phyloP scores from a whole-genome alignment of 1,140 invertebrate genomes.

The Agraylea sexmaculata region DNA sequence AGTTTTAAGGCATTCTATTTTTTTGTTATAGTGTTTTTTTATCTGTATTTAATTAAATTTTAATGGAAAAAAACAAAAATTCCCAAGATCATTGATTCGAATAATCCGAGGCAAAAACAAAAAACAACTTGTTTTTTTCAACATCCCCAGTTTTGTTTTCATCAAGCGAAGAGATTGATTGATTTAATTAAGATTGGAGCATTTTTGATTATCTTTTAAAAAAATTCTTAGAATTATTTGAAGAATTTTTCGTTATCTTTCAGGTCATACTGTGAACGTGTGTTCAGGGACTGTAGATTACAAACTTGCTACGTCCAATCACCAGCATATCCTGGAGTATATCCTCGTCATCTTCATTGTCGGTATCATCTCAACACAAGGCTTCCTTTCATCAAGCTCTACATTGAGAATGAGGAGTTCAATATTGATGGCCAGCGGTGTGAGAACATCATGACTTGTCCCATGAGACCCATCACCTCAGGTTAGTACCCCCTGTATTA shows the following conservation, averaged over 20 bases:
- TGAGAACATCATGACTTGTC: slow-evolving; percentile 90
- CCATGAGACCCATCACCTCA: slow-evolving; percentile 79
- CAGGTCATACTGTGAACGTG: slow-evolving; percentile 78
- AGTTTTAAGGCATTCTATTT: no score
- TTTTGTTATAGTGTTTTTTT: no score
- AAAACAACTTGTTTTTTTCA: not conserved
- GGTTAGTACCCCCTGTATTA: slow-evolving; percentile 36
- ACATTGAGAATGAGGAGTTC: slow-evolving; percentile 87
- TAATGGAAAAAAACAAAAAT: no score
- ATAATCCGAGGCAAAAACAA: no score
- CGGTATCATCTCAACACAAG: slow-evolving; percentile 78
- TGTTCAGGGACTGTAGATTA: slow-evolving; percentile 71
- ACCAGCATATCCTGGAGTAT: slow-evolving; percentile 83
- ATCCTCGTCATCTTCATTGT: slow-evolving; percentile 80
- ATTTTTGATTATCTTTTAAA: slow-evolving; percentile 20
- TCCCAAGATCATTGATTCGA: no score
- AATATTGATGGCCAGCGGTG: slow-evolving; percentile 87
- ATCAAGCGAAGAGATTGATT: no score
- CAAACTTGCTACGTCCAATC: slow-evolving; percentile 89
- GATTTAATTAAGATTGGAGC: slow-evolving; percentile 7
- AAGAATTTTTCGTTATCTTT: slow-evolving; percentile 23
- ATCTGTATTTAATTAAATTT: no score
- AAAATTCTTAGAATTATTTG: no score
- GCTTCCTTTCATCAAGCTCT: slow-evolving; percentile 79
- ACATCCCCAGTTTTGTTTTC: slow-evolving; percentile 1